Evolutionary conservation across 2,888 invertebrate species (phyloP).

Genomic region (Unio pictorum): DNA sequence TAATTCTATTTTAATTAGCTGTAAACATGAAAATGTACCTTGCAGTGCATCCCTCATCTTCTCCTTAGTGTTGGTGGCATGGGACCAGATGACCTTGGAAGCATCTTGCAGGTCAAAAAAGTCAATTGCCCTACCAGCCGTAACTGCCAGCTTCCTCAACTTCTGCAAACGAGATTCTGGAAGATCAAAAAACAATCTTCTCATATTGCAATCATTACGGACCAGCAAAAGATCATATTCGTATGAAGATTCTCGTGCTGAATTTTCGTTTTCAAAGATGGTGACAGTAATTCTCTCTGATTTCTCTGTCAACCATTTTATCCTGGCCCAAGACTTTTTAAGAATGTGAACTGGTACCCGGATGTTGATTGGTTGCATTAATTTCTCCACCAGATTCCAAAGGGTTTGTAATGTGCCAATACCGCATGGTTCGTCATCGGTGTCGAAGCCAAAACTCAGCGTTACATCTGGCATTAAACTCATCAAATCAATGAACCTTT

Average conservation of each 20-base stretch:
- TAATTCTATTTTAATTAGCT: no score
- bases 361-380: slow-evolving; percentile 19
- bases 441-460: no score
- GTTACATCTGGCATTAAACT: no score
- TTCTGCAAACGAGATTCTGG: slow-evolving; percentile 22
- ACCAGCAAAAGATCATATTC: slow-evolving; percentile 36
- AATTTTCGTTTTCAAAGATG: no score
- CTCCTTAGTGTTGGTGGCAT: slow-evolving; percentile 84
- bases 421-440: no score
- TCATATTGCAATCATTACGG: slow-evolving; percentile 41
- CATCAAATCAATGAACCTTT: no score
- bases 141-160: slow-evolving; percentile 29
- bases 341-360: slow-evolving; percentile 2
- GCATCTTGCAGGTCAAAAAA: slow-evolving; percentile 78
- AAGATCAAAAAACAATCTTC: slow-evolving; percentile 39
- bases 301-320: no score
- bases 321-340: no score
- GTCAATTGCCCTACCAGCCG: slow-evolving; percentile 47
- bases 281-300: no score
- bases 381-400: slow-evolving; percentile 53
- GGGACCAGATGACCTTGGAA: slow-evolving; percentile 86
- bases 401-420: slow-evolving; percentile 16
- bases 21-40: slow-evolving; percentile 53
- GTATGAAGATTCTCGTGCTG: no score
- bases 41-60: slow-evolving; percentile 78